A percentile compares a stretch with the other conserved stretches of the same genome.
These are phyloP conservation scores for pig (Sus scrofa) DNA, from an alignment of 2,113 vertebrate species.

Conservation along the genomic window DNA sequence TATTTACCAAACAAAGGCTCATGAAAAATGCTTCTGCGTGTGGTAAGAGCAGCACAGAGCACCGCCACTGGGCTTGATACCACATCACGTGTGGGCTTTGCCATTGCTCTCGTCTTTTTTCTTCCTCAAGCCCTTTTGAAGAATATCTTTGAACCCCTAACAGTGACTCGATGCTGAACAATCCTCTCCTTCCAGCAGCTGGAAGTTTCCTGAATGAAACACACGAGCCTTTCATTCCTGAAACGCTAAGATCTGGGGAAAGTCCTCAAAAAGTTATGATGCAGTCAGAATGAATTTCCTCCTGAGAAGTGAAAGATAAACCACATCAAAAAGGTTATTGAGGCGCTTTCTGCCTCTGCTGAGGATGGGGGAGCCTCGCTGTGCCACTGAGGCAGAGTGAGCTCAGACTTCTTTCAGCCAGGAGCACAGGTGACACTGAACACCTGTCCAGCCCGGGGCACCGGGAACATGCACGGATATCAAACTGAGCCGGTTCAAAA, in stretches of 20 bases:
- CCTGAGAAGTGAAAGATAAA: conserved; percentile 56
- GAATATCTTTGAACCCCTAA: conserved; percentile 77
- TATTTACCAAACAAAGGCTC: neutral
- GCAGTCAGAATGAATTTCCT: conserved; percentile 44
- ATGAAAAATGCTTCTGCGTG: conserved; percentile 30
- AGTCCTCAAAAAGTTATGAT: conserved; percentile 63
- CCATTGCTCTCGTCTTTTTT: conserved; percentile 58
- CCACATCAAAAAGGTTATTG: conserved; percentile 36
- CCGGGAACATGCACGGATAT: rapidly evolving
- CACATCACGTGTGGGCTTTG: conserved; percentile 60
- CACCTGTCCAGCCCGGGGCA: too few relatives aligned
- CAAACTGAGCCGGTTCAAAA: neutral
- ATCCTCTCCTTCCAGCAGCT: conserved; percentile 71
- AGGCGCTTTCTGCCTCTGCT: neutral
- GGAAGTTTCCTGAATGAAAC: conserved; percentile 74
- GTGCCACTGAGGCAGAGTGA: rapidly evolving
- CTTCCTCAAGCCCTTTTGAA: conserved; percentile 74
- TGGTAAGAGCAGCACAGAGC: neutral
- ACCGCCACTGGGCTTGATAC: conserved; percentile 13
- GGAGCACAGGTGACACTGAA: rapidly evolving
- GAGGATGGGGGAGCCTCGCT: neutral
- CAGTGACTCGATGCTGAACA: conserved; percentile 63
- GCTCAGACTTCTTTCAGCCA: neutral
- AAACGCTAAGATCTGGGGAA: conserved; percentile 58
- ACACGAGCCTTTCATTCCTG: conserved; percentile 3